Base-by-base conservation (phyloP, 2,888 invertebrate species). In the Drosophila longiperda region DNA sequence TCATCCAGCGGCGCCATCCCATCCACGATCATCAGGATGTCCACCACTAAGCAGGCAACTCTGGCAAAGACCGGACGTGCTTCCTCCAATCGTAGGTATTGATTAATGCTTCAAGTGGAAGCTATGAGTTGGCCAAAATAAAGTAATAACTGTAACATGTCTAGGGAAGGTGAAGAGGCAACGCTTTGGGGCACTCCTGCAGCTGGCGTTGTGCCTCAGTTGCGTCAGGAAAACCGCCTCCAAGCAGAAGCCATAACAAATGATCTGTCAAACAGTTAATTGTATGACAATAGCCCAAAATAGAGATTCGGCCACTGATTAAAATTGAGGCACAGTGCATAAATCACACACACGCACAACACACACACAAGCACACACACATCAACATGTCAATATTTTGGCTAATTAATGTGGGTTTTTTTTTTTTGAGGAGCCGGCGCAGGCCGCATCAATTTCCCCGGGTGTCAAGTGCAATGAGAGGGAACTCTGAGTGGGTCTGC, bases 301-400 rank as follows among this genome's bases (percentile, higher is more conserved):
- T 45, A 55, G 6, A 55, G 6, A 33, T 23, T 23, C 45, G 60
- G 66, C 69, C 70, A 58, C 60, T 67, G 52, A 81, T 74, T 78
- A 80, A 78, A 86, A 75, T 45, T 48, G 38, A 65, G 48, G 63
- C 55, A 50, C 59, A 40, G 42, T 17, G 63, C 80, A 80, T 88
- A 73, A 89, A 89, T 84, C 87, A 85, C 81, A 79, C 74, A 48
- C 74, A 71, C 68, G 63, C 80, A 80, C 86, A 73, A 89, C 87
- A 82, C 87, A 85, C 81, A 79, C 74, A 42, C 75, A 71, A 66
- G 5, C 63, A 77, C 70, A 84, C 61, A 34, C 23, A 80, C 73
- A 83, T 59, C 82, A 65, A 60, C 62, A 42, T 89, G 88, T 87
- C 85, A 85, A 87, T 86, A 89, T 89, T 87, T 82, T 80, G 85